Percentiles rank a stretch among this genome's conserved stretches.
Evolutionary conservation across 1,140 invertebrate genomes (phyloP).

Genomic region (Hormaphis cornu): DNA sequence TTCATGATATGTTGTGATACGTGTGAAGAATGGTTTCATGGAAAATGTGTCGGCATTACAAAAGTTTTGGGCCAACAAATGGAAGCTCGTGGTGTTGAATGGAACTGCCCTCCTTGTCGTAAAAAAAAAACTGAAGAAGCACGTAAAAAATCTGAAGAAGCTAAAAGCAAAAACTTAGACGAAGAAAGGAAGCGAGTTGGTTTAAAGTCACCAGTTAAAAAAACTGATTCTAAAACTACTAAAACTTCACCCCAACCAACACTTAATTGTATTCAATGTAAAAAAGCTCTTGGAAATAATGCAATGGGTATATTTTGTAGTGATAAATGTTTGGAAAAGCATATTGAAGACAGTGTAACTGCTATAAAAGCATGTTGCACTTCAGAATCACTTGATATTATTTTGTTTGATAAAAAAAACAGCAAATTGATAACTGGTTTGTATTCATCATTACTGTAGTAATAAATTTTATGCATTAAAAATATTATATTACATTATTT

Average conservation of each 20-base stretch:
- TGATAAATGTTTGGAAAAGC: conserved; percentile 14
- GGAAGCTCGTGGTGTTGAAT: conserved; percentile 79
- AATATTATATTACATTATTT: not conserved
- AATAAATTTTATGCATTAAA: not conserved
- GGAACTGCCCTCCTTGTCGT: conserved; percentile 78
- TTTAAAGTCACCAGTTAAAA: conserved; percentile 11
- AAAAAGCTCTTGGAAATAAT: not conserved
- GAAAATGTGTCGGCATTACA: conserved; percentile 87
- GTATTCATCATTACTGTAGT: conserved; percentile 53
- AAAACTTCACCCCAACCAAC: not conserved
- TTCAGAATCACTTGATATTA: conserved; percentile 43
- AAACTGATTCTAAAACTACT: not conserved
- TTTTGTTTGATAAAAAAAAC: conserved; percentile 68
- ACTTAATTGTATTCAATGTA: conserved; percentile 3
- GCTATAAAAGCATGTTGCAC: conserved; percentile 22
- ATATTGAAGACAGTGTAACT: conserved; percentile 25
- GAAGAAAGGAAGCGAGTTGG: not conserved
- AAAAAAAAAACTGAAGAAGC: conserved; percentile 47
- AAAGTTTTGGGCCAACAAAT: conserved; percentile 80
- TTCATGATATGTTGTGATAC: conserved; percentile 97
- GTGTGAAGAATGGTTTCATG: conserved; percentile 96
- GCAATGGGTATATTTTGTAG: conserved; percentile 14
- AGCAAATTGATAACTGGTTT: conserved; percentile 64
- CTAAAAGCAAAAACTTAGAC: not conserved
- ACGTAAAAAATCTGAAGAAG: conserved; percentile 14